Evolutionary conservation across 1,140 invertebrate genomes (phyloP), one percentile per base, ranked within the genome.

Genomic region (Catajapyx aquilonaris): DNA sequence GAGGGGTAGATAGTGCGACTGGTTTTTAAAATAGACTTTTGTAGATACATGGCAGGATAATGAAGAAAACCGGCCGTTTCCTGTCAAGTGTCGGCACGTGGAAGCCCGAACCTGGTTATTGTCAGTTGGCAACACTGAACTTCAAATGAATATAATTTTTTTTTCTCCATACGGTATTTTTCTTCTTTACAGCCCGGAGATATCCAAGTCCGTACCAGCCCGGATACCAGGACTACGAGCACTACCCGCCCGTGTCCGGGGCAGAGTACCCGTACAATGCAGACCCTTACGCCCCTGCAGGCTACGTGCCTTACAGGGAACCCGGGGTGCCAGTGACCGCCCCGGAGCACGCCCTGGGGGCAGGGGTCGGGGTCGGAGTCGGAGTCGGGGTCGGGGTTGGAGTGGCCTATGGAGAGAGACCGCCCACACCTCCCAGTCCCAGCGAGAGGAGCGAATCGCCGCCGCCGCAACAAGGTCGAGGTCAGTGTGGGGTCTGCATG

Each of bases 371-470:
- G 48, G 53, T 43, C 47, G 53, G 42, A 38, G 54, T 44, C 44
- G 51, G 43, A 44, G 52, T 41, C 34, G 30, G 44, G 22, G 11
- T 31, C n/a, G 15, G 19, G 25, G 22, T 31, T 18, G 19, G 33
- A 17, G 18, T n/a, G 33, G 37, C 31, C 18, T 56, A 53, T 41
- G 49, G 56, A 11, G 66, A 69, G 42, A 57, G 61, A 34, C 62
- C 68, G 30, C 57, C 63, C 16, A 68, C 68, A 21, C 63, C 68
- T 18, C 61, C 61, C 35, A 62, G 64, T 43, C 65, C 66, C 23
- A 66, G 64, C 45, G 70, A 71, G 40, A 59, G 65, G 31, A 65
- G 66, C 41, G 68, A 69, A 40, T 66, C 70, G 23, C 68, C 67
- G 13, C 62, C 67, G 39, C 59, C 66, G 15, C 49, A 69, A 35